Conservation (phyloP, 2,113 vertebrate species). For the Burhinus bistriatus region DNA sequence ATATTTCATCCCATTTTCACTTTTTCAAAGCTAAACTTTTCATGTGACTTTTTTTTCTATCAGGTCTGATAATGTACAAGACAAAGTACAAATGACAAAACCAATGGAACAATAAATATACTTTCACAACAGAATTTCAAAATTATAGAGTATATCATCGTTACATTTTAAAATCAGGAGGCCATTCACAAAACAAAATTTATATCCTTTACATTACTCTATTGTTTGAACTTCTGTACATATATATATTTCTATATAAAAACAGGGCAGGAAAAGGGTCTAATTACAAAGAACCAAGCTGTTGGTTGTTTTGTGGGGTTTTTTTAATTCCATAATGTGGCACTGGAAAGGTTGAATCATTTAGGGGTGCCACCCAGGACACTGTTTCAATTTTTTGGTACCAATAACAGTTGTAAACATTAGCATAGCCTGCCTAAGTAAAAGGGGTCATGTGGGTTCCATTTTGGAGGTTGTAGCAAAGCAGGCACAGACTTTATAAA, state of each 20-base stretch:
- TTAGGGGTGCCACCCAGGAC: background rate
- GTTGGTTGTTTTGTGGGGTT: background rate
- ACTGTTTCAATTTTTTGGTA: background rate
- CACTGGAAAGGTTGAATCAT: background rate
- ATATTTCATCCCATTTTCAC: background rate
- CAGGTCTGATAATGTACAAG: background rate
- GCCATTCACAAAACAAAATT: background rate
- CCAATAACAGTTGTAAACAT: background rate
- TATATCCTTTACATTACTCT: background rate
- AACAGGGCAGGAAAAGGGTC: background rate
- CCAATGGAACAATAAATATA: background rate
- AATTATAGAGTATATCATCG: background rate
- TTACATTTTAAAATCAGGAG: background rate
- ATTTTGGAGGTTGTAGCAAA: background rate
- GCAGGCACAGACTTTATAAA: background rate
- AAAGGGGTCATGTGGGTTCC: background rate
- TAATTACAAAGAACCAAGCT: background rate
- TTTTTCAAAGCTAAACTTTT: background rate
- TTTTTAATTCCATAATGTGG: background rate
- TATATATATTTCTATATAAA: background rate
- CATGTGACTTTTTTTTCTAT: background rate
- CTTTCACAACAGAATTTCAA: background rate
- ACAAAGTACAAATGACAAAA: background rate
- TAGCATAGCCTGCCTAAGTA: background rate
- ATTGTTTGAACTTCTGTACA: background rate